Evolutionary conservation across 2,797 vertebrate genomes (phyloP).

Genomic region (Halcyon badia): DNA sequence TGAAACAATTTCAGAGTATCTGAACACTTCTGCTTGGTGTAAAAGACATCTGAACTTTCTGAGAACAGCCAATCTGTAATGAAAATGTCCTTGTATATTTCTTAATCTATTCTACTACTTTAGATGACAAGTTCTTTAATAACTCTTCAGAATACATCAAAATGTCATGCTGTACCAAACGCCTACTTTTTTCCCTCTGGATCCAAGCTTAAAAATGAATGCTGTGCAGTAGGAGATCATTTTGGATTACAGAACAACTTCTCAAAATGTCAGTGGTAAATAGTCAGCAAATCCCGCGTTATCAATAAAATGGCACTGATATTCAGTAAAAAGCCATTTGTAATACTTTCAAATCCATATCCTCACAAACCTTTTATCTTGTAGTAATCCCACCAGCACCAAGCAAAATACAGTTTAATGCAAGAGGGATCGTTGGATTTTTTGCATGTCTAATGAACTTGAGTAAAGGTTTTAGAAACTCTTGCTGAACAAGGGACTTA

Average conservation of each 20-base stretch:
- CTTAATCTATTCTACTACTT: constrained; percentile 41
- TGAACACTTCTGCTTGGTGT: neutral
- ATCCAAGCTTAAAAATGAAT: constrained; percentile 29
- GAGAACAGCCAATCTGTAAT: constrained; percentile 27
- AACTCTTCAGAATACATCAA: constrained; percentile 40
- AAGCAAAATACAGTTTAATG: neutral
- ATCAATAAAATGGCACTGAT: constrained; percentile 47
- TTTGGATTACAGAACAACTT: constrained; percentile 53
- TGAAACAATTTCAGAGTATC: neutral
- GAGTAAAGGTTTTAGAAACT: neutral
- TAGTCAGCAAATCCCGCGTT: constrained; percentile 60
- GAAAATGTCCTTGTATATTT: constrained; percentile 41
- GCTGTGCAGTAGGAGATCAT: constrained; percentile 21
- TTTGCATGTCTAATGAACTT: neutral
- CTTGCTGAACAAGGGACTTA: neutral
- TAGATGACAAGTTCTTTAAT: constrained; percentile 39
- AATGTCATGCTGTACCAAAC: neutral
- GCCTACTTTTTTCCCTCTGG: neutral
- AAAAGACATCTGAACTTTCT: constrained; percentile 5
- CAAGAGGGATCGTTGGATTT: neutral
- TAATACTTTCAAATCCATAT: constrained; percentile 47
- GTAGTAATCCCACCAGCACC: neutral
- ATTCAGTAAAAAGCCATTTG: constrained; percentile 17
- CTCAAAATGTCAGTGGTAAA: constrained; percentile 67
- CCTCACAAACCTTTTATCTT: neutral